Percentiles rank a stretch among this genome's conserved stretches.
Evolutionary conservation across 2,797 vertebrate species (phyloP).

Genomic region (Poeciliopsis turneri): DNA sequence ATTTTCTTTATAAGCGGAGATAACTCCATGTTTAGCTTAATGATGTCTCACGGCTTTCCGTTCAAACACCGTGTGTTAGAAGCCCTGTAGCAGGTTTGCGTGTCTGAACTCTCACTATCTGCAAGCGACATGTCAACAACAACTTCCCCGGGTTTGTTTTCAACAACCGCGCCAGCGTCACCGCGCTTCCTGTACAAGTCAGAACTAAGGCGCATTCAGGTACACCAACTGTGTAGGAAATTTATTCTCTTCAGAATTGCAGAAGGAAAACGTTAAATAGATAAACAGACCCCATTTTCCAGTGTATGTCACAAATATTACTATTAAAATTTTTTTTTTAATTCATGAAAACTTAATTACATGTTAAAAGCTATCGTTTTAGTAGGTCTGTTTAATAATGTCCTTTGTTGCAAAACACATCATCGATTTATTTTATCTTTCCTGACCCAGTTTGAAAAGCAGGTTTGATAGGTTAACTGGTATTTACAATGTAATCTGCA

Average conservation of each 20-base stretch:
- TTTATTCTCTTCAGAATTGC: neutral
- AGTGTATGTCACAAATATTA: neutral
- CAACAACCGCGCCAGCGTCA: constrained; percentile 78
- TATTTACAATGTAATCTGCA: neutral
- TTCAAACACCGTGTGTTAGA: neutral
- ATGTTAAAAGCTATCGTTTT: neutral
- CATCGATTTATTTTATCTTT: neutral
- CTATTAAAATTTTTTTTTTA: neutral
- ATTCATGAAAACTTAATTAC: neutral
- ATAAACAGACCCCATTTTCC: neutral
- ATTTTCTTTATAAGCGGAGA: constrained; percentile 82
- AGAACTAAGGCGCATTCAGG: constrained; percentile 60
- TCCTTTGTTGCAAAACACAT: neutral
- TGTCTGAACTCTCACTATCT: neutral
- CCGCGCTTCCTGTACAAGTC: constrained; percentile 64
- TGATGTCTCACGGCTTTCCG: neutral
- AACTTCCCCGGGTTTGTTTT: constrained; percentile 70
- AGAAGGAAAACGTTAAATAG: too few species aligned
- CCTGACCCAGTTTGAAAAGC: neutral
- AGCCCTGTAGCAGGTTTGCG: neutral
- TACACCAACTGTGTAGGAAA: constrained; percentile 17
- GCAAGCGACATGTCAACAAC: constrained; percentile 48
- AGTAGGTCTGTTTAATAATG: neutral
- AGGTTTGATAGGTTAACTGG: neutral
- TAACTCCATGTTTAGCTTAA: constrained; percentile 74